Base-by-base conservation (phyloP, 2,113 vertebrate genomes). In the Prionailurus bengalensis region DNA sequence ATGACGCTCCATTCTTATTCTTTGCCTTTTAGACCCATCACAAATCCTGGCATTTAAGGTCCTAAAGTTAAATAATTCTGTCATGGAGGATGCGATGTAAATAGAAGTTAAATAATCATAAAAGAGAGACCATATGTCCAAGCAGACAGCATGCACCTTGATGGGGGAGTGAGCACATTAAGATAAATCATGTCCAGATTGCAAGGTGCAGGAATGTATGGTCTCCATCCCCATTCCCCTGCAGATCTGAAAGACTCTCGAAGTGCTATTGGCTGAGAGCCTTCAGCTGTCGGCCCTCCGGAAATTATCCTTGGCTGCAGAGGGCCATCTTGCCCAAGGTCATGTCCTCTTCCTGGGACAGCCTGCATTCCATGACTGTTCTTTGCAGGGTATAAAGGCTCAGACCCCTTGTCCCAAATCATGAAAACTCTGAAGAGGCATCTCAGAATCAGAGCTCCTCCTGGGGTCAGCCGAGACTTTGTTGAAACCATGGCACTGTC, bases 131-230 rank as follows among this genome's bases (percentile, higher is more conserved):
- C 80, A 82, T 73, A 78, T 86, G 92, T 90, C 53, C 33, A 61
- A 79, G 68, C 45, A 97, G 85, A 92, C 33, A 97, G 92, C 36
- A 71, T 58, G 53, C 3, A 12, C 63, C 42, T 71, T 78, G 53
- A 87, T 78, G 25, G 51, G 61, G n/a, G 51, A 53, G 36, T 39
- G 70, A 94, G 33, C 23, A 55, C 0, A 5, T 85, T 74, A 79
- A 80, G 48, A 96, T 80, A 58, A 89, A 74, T 81, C 84, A 80
- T 3, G 51, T 80, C 79, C 55, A 92, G 92, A 87, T 53, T 94
- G 61, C 87, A 63, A 80, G 89, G 76, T 73, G 27, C 80, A 36
- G 84, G 65, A 31, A 10, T 17, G 25, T 1, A 14, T 27, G n/a
- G 19, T n/a, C 42, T 25, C n/a, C 13, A 1, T 79, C 25, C 42